phyloP scores from a whole-genome alignment of 1,140 invertebrate species.

The Druon quercuslanigerum region DNA sequence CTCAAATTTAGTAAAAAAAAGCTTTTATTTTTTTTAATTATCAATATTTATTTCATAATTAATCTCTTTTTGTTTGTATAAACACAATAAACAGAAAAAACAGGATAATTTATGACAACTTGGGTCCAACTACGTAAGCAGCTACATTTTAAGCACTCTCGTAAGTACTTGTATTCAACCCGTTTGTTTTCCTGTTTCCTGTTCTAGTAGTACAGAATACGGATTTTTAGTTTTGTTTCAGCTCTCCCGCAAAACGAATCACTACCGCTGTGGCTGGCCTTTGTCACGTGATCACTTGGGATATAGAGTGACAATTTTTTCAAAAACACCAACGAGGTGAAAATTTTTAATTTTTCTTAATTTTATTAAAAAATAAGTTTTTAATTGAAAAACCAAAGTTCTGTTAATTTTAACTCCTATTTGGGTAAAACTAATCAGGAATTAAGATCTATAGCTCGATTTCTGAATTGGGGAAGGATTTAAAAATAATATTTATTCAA shows the following conservation, averaged over 20 bases:
- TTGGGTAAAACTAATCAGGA: no score
- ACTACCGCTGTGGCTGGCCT: neutral
- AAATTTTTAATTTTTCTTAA: neutral
- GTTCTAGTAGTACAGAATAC: neutral
- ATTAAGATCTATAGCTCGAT: no score
- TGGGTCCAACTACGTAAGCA: neutral
- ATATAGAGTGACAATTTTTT: neutral
- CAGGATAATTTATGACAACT: constrained; percentile 2
- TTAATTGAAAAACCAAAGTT: no score
- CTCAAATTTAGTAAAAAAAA: neutral
- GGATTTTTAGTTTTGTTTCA: neutral
- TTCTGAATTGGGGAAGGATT: no score
- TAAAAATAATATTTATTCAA: no score
- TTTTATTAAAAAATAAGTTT: neutral
- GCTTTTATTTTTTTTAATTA: neutral
- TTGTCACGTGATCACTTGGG: neutral
- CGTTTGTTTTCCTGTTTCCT: neutral
- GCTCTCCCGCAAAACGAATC: neutral
- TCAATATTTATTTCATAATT: neutral
- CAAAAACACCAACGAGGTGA: neutral
- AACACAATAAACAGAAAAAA: neutral
- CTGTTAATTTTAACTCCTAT: no score
- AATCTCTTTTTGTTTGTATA: neutral
- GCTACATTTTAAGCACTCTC: neutral
- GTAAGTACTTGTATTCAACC: neutral